phyloP scores from a whole-genome alignment of 2,113 vertebrate genomes.

The Stegostoma tigrinum region DNA sequence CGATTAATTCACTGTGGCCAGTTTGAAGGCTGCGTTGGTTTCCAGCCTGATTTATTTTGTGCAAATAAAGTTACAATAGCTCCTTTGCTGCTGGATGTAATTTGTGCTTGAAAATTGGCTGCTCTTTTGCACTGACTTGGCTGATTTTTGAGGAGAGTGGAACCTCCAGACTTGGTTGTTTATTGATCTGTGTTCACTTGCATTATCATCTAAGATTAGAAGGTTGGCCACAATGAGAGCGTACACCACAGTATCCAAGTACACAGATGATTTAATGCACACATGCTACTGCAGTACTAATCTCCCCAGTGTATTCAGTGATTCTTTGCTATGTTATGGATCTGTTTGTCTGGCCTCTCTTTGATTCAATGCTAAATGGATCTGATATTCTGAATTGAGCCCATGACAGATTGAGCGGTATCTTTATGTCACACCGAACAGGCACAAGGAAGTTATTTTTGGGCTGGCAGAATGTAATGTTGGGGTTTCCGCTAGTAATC shows the following conservation, averaged over 20 bases:
- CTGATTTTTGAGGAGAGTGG: background rate
- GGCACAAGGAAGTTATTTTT: too few species aligned
- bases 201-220: background rate
- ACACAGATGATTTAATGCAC: background rate
- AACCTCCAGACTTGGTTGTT: background rate
- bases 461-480: too few species aligned
- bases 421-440: background rate
- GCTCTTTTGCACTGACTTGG: background rate
- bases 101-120: background rate
- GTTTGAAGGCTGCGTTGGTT: background rate
- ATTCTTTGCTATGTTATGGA: too few species aligned
- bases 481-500: too few species aligned
- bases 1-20: background rate
- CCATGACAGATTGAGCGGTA: background rate
- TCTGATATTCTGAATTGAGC: background rate
- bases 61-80: background rate
- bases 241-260: background rate
- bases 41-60: background rate
- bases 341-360: background rate
- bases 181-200: constrained; percentile 1
- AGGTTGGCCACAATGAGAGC: background rate
- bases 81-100: background rate
- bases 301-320: too few species aligned
- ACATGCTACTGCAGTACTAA: background rate
- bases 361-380: background rate